Evolutionary conservation across 2,113 vertebrate genomes (phyloP), one percentile per base, ranked within the genome.

Genomic region (Dasyurus viverrinus): DNA sequence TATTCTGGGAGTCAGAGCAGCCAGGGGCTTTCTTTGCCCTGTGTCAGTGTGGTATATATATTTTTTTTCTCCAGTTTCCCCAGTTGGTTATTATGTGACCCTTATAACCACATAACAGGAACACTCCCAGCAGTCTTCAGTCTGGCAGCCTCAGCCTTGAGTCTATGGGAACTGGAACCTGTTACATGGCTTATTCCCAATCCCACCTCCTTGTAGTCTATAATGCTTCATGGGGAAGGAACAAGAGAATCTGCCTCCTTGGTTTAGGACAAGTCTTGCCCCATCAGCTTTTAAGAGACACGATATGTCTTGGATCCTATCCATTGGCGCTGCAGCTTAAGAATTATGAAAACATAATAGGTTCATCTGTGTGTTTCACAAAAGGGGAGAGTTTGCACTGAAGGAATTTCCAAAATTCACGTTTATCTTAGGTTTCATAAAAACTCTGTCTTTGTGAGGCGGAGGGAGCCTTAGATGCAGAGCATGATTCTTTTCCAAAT

Each of bases 261-360:
- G 19, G 8, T 47, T 53, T 25, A 93, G 84, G 26, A 57, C 93
- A 68, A 2, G 12, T 47, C 52, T 54, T 25, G 16, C 27, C 7
- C 36, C 57, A 10, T 60, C 42, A 89, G 52, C 53, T 89, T 54
- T 89, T 5, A 95, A 53, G 2, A 46, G 60, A 50, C 53, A 94
- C 50, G 47, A 48, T 30, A 6, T 36, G 1, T 27, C 27, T 93
- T 76, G 8, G 22, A 68, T 54, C 50, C n/a, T 46, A 25, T 53
- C 53, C 36, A 8, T 16, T 7, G 22, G 22, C 42, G 7, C 36
- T 50, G 53, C 50, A 25, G 6, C 26, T 25, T 93, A 89, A 90
- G 55, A 52, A 91, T 94, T 11, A 57, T 89, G 50, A 89, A 94
- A 94, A 95, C 68, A 47, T n/a, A 93, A 54, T 91, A 54, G 27